A percentile compares a stretch with the other conserved stretches of the same genome.
Evolutionary conservation across 2,113 vertebrate genomes (phyloP).

Genomic region (Chloropsis hardwickii): DNA sequence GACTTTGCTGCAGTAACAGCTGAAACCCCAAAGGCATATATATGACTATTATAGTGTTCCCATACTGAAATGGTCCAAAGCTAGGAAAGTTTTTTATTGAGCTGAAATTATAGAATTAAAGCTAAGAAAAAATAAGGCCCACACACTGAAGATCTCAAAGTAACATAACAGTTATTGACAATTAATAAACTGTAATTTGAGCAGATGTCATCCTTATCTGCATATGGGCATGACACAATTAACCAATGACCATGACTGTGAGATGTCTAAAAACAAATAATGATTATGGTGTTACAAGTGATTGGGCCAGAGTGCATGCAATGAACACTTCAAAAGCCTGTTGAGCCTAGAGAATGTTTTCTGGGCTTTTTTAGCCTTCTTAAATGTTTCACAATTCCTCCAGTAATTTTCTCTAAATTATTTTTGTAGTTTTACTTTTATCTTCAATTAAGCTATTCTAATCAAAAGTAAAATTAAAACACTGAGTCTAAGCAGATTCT

Average conservation of each 20-base stretch:
- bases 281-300: neutral
- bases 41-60: neutral
- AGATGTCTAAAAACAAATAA: neutral
- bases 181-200: neutral
- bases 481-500: neutral
- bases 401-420: neutral
- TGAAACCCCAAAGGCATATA: neutral
- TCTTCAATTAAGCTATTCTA: neutral
- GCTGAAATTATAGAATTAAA: neutral
- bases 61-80: neutral
- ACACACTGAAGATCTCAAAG: neutral
- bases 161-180: neutral
- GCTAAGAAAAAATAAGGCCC: neutral
- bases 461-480: neutral
- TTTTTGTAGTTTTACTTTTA: neutral
- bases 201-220: neutral
- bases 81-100: neutral
- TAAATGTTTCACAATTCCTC: neutral
- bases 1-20: neutral
- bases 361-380: neutral
- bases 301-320: neutral
- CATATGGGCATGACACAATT: neutral
- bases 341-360: neutral
- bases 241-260: neutral
- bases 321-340: neutral